A percentile compares a stretch with the other conserved stretches of the same genome.
These are phyloP conservation scores for Daubentonia madagascariensis DNA, from an alignment of 2,113 vertebrate species.

Conservation along the genomic window DNA sequence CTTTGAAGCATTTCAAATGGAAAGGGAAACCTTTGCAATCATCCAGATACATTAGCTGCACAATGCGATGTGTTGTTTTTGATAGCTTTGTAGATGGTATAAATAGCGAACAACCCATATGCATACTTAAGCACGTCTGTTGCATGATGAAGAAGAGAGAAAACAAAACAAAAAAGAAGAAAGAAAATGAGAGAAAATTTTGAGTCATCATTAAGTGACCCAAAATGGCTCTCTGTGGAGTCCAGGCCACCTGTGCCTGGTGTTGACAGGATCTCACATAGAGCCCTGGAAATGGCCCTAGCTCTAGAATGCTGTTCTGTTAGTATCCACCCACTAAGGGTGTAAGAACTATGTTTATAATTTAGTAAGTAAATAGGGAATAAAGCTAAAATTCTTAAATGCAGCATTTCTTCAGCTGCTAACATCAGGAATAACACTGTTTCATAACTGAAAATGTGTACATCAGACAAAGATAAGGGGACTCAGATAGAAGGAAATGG, in stretches of 20 bases:
- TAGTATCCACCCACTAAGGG: neutral
- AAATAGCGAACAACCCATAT: neutral
- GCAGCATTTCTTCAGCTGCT: constrained; percentile 12
- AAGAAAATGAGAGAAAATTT: neutral
- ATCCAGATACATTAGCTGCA: neutral
- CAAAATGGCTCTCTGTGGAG: neutral
- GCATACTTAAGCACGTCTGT: neutral
- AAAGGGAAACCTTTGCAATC: neutral
- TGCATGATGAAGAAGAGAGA: neutral
- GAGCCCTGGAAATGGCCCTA: neutral
- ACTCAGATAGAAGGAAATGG: constrained; percentile 21
- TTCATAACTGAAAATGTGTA: constrained; percentile 44
- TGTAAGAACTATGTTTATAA: neutral
- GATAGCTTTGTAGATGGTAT: neutral
- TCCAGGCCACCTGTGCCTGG: neutral
- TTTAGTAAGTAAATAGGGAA: neutral
- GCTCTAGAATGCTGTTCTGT: neutral
- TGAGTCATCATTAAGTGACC: neutral
- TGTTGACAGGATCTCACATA: neutral
- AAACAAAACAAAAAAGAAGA: neutral
- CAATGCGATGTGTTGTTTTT: neutral
- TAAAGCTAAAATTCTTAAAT: constrained; percentile 2
- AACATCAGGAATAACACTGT: constrained; percentile 13
- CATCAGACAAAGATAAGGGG: constrained; percentile 14
- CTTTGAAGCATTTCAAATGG: neutral